Evolutionary conservation across 2,797 vertebrate genomes (phyloP).

Genomic region (Sphenopsis melanotis): DNA sequence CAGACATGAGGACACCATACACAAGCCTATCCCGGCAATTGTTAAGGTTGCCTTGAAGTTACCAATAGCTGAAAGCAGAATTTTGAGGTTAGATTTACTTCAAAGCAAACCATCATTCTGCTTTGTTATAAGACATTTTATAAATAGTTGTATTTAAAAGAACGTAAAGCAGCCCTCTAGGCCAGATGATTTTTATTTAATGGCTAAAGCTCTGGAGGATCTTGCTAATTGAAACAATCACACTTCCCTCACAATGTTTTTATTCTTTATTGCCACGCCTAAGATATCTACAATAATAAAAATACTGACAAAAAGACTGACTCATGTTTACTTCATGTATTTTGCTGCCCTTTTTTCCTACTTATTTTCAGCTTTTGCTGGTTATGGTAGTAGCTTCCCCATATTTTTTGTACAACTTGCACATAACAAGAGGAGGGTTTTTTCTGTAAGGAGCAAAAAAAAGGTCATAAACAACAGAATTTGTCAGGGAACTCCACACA

Average conservation of each 20-base stretch:
- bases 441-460: not conserved
- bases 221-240: slow-evolving; percentile 2
- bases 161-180: not conserved
- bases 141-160: slow-evolving; percentile 17
- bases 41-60: slow-evolving; percentile 9
- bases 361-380: not conserved
- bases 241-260: not conserved
- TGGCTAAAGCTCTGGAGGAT: not conserved
- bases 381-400: not conserved
- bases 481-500: not conserved
- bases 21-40: not conserved
- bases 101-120: not conserved
- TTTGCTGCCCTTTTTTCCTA: not conserved
- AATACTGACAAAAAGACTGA: not conserved
- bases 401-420: not conserved
- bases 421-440: not conserved
- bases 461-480: not conserved
- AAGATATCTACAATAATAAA: not conserved
- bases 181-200: slow-evolving; percentile 25
- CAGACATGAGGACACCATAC: not conserved
- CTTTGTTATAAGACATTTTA: not conserved
- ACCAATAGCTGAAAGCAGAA: slow-evolving; percentile 3
- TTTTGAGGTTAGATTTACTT: slow-evolving; percentile 42
- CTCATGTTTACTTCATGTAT: not conserved
- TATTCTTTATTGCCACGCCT: not conserved